Percentiles rank a stretch among this genome's conserved stretches.
Conservation (phyloP, 2,797 vertebrate genomes). For the Sebastes melanostomus region DNA sequence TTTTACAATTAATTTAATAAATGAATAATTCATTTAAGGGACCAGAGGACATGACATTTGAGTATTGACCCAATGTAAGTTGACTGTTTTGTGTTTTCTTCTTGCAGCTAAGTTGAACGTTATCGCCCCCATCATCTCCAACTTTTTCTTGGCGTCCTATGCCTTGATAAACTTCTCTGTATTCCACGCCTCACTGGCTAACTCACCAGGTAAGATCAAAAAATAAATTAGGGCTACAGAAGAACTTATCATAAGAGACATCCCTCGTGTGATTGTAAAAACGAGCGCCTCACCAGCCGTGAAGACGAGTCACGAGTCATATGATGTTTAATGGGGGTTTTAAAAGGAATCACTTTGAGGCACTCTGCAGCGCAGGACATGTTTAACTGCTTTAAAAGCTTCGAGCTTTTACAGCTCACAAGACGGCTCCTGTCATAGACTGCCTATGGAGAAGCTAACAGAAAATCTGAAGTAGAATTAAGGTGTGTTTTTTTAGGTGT, state of each 20-base stretch:
- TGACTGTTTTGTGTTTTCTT: slow-evolving; percentile 6
- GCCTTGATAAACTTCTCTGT: slow-evolving; percentile 99
- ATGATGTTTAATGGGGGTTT: slow-evolving; percentile 14
- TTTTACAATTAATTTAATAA: background rate
- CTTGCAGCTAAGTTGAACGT: slow-evolving; percentile 89
- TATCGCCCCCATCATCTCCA: slow-evolving; percentile 98
- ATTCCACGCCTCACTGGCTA: slow-evolving; percentile 98
- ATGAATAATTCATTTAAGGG: background rate
- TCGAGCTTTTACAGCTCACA: slow-evolving; percentile 8
- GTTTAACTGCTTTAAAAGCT: slow-evolving; percentile 7
- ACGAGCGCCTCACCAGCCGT: background rate
- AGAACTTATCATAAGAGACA: background rate
- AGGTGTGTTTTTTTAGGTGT: background rate
- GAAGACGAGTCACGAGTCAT: background rate
- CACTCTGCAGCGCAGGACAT: background rate
- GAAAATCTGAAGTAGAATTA: background rate
- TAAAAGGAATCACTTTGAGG: slow-evolving; percentile 18
- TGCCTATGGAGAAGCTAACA: background rate
- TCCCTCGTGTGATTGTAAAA: background rate
- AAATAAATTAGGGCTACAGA: background rate
- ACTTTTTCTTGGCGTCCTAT: slow-evolving; percentile 98
- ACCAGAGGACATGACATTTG: background rate
- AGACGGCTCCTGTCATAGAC: background rate
- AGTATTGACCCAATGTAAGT: background rate
- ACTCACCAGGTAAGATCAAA: slow-evolving; percentile 92